Evolutionary conservation across 2,113 vertebrate species (phyloP).

Genomic region (Herpailurus yagouaroundi): DNA sequence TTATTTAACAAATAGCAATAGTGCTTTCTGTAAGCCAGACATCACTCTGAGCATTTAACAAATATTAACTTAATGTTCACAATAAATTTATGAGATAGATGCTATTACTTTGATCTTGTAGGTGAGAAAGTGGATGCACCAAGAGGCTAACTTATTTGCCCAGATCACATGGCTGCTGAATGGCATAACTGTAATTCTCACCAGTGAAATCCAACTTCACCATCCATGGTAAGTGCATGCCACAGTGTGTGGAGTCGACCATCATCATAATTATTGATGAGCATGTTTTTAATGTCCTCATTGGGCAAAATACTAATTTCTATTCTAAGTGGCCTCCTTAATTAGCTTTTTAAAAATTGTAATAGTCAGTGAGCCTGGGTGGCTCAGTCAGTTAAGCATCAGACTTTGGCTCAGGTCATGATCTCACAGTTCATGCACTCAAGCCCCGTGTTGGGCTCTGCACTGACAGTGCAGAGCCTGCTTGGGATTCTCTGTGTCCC

Average conservation of each 20-base stretch:
- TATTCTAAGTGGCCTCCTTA: neutral
- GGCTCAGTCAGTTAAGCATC: too few species aligned
- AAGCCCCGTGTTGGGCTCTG: too few species aligned
- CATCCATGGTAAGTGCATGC: rapidly evolving
- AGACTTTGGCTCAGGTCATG: too few species aligned
- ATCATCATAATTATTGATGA: neutral
- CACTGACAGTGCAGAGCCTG: too few species aligned
- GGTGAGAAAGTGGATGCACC: neutral
- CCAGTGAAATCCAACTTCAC: neutral
- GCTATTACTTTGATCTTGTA: neutral
- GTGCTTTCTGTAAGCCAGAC: neutral
- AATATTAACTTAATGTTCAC: neutral
- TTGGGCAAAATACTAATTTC: neutral
- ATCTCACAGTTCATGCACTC: too few species aligned
- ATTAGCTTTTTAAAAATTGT: neutral
- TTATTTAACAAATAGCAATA: neutral
- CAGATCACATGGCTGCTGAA: neutral
- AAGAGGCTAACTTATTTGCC: neutral
- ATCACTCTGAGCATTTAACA: neutral
- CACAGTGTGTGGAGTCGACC: neutral
- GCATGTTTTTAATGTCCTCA: neutral
- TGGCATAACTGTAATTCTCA: neutral
- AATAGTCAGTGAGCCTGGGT: too few species aligned
- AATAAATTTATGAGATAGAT: neutral
- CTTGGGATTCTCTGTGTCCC: too few species aligned